Evolutionary conservation across 2,797 vertebrate genomes (phyloP).

Genomic region (Sebastes taczanowskii): DNA sequence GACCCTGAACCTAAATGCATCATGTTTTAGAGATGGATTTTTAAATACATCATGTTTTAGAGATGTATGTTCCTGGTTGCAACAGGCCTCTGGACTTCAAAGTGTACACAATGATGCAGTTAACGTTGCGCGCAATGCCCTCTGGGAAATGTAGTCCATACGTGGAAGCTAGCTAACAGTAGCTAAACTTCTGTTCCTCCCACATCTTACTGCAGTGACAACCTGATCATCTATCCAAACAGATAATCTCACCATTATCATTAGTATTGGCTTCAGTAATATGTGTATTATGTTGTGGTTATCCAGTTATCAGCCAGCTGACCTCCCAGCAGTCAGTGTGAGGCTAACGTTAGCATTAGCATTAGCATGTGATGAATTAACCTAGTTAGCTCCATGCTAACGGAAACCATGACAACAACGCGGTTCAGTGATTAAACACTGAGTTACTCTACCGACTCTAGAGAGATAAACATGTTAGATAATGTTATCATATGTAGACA

Average conservation of each 20-base stretch:
- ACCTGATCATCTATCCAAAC: background rate
- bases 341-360: constrained; percentile 53
- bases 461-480: too few relatives aligned
- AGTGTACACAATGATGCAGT: constrained; percentile 30
- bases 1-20: background rate
- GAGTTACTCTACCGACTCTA: too few relatives aligned
- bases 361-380: constrained; percentile 72
- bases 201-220: background rate
- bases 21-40: background rate
- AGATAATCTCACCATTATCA: background rate
- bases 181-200: constrained; percentile 13
- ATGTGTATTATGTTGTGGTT: too few relatives aligned
- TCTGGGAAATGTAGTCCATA: constrained; percentile 53
- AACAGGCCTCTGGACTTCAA: background rate
- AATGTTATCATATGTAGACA: background rate
- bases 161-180: background rate
- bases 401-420: constrained; percentile 9
- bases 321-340: background rate
- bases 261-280: background rate
- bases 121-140: constrained; percentile 7
- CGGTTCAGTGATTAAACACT: background rate
- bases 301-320: too few relatives aligned
- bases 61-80: constrained; percentile 4
- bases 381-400: constrained; percentile 1
- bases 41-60: background rate